These are phyloP conservation scores for Paedocypris micromegethes DNA, from an alignment of 2,797 vertebrate species.

Conservation along the genomic window DNA sequence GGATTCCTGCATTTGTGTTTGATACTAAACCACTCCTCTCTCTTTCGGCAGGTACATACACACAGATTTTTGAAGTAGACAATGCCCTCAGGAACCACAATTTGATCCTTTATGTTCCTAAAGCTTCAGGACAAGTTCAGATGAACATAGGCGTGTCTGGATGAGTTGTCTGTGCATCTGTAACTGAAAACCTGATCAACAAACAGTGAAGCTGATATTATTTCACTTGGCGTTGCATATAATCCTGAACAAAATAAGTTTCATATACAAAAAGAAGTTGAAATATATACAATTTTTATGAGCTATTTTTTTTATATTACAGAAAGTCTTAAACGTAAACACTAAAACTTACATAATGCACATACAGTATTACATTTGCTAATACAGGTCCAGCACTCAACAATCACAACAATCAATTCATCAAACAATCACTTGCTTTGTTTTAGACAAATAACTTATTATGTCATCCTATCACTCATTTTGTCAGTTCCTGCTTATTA, in stretches of 20 bases:
- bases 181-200: slow-evolving; percentile 9
- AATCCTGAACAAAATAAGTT: background rate
- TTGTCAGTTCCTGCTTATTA: slow-evolving; percentile 6
- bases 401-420: too few relatives aligned
- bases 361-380: too few relatives aligned
- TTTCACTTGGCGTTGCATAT: slow-evolving; percentile 3
- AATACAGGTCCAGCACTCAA: too few relatives aligned
- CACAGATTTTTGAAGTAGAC: slow-evolving; percentile 47
- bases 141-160: slow-evolving; percentile 32
- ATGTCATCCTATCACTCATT: slow-evolving; percentile 3
- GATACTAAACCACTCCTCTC: slow-evolving; percentile 66
- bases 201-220: slow-evolving; percentile 4
- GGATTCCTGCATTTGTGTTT: slow-evolving; percentile 54
- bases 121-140: slow-evolving; percentile 33
- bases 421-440: background rate
- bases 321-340: too few relatives aligned
- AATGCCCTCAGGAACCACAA: slow-evolving; percentile 49
- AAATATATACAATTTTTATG: too few relatives aligned
- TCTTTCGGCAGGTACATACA: slow-evolving; percentile 55
- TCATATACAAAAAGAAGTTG: too few relatives aligned
- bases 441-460: background rate
- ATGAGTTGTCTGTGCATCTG: slow-evolving; percentile 28
- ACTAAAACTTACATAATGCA: too few relatives aligned
- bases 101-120: slow-evolving; percentile 39
- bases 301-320: too few relatives aligned